Base-by-base conservation (phyloP, 2,888 invertebrate genomes). In the Nomada lathburiana region DNA sequence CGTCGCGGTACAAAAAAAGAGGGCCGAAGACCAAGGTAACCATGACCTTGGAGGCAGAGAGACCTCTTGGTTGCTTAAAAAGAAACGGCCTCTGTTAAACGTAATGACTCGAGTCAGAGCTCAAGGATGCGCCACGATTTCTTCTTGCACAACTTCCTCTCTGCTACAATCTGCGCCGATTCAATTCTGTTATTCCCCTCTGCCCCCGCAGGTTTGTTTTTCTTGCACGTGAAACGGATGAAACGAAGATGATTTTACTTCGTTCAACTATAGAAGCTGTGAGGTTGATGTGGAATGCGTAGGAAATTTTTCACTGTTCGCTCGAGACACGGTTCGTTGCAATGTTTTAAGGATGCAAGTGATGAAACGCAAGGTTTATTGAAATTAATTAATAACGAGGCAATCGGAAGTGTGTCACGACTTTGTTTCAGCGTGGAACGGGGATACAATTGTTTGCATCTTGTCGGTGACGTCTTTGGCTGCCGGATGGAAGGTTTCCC, bases 41-140 rank as follows among this genome's bases (percentile, higher is more conserved):
- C 71, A 64, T 52, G 74, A 77, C 84, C 85, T 84, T 79, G 82
- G 36, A 53, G 63, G 29, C 67, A 57, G 76, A 36, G 57, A 84
- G 29, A 18, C 20, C 55, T 23, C 29, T 44, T 16, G 26, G 42
- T 53, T 53, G 42, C 60, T 74, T 71, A 76, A 73, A 65, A 80
- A 36, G 65, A 70, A 55, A 50, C 64, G 62, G 70, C 60, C 57
- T 36, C 72, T 20, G 11, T 23, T 20, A 42, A 11, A 18, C 50
- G 50, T 76, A 76, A 76, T 79, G 63, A 63, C 26, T 29, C 73
- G 26, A 63, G 55, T 72, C 80, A 63, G 75, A 64, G 36, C 53
- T 18, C 11, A 64, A 42, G 36, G 70, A 70, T 71, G 36, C 42
- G 26, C 55, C 36, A 50, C 47, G 59, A 50, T 53, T 44, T 53